Conservation (phyloP, 2,797 vertebrate genomes). For the Macroramphosus scolopax region DNA sequence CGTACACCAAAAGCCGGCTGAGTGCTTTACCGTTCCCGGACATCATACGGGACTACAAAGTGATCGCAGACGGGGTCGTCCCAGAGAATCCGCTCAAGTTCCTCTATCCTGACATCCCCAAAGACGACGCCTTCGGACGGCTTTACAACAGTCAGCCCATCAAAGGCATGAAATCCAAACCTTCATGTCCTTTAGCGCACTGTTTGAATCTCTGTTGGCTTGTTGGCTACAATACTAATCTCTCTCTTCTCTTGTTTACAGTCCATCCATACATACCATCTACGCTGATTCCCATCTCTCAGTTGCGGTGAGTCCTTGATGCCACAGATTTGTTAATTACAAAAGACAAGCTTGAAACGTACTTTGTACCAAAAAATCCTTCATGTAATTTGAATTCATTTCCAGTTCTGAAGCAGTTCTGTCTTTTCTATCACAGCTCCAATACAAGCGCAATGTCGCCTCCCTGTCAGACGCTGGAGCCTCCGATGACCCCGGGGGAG, state of each 20-base stretch:
- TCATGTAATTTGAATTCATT: no score
- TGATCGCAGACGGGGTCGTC: constrained; percentile 90
- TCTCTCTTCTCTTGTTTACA: constrained; percentile 54
- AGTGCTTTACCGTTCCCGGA: constrained; percentile 91
- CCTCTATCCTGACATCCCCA: constrained; percentile 93
- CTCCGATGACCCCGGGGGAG: constrained; percentile 92
- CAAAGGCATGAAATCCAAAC: constrained; percentile 74
- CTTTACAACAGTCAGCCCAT: constrained; percentile 93
- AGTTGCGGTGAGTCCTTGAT: constrained; percentile 69
- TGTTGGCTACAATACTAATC: neutral
- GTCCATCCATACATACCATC: constrained; percentile 87
- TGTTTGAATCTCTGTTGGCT: neutral
- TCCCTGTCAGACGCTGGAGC: constrained; percentile 85
- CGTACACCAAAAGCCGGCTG: constrained; percentile 92
- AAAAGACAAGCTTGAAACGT: neutral
- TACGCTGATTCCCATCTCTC: constrained; percentile 90
- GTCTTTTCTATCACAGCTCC: constrained; percentile 31
- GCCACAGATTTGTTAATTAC: neutral
- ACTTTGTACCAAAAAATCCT: no score
- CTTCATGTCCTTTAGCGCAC: no score
- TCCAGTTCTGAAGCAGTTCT: neutral
- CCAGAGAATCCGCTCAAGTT: constrained; percentile 95
- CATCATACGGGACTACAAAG: constrained; percentile 95
- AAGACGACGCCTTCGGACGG: constrained; percentile 93
- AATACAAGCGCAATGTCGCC: constrained; percentile 77